Evolutionary conservation across 2,797 vertebrate species (phyloP).

Genomic region (Siniperca undulata): DNA sequence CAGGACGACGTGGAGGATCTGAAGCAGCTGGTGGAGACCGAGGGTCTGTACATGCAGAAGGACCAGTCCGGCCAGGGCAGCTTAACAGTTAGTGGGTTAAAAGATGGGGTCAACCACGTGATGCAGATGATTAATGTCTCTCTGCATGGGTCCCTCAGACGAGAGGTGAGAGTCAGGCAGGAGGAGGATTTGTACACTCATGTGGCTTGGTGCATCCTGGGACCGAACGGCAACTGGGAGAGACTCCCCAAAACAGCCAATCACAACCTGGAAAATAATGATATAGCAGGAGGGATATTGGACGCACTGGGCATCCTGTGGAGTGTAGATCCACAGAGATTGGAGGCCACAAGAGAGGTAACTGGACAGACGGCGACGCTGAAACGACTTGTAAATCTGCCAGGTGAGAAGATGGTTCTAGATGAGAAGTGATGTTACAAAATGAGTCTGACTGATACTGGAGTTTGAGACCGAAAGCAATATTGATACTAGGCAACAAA

Average conservation of each 20-base stretch:
- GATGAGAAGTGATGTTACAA: not conserved
- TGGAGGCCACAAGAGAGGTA: slow-evolving; percentile 18
- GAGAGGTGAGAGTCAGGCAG: slow-evolving; percentile 39
- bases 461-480: not conserved
- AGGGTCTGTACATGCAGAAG: slow-evolving; percentile 29
- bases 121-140: slow-evolving; percentile 11
- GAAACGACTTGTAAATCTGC: slow-evolving; percentile 70
- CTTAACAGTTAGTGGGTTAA: slow-evolving; percentile 65
- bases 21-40: not conserved
- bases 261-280: slow-evolving; percentile 52
- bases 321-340: slow-evolving; percentile 45
- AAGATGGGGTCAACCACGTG: slow-evolving; percentile 55
- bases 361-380: not conserved
- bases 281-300: slow-evolving; percentile 46
- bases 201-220: slow-evolving; percentile 77
- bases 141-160: not conserved
- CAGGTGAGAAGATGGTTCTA: slow-evolving; percentile 51
- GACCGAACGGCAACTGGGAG: slow-evolving; percentile 57
- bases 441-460: not conserved
- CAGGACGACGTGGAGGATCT: slow-evolving; percentile 20
- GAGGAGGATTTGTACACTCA: slow-evolving; percentile 51
- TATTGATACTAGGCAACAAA: not conserved
- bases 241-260: slow-evolving; percentile 71
- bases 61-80: not conserved
- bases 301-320: slow-evolving; percentile 60